Evolutionary conservation across 2,113 vertebrate genomes (phyloP), one percentile per base, ranked within the genome.

Genomic region (Suricata suricatta): DNA sequence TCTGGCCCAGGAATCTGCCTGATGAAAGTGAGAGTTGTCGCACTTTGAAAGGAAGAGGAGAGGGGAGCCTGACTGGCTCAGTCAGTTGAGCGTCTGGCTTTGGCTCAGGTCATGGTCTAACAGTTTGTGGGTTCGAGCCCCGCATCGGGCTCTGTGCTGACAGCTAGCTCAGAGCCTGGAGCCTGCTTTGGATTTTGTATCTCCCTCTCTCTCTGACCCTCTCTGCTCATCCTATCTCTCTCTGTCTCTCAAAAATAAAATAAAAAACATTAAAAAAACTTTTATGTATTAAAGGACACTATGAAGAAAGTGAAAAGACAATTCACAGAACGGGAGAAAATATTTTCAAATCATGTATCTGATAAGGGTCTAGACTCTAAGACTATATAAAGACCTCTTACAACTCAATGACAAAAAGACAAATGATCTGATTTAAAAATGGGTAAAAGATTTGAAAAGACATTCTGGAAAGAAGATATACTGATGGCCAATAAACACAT

Each of bases 21-120:
- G 76, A 90, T 77, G 76, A 96, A 96, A 93, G 80, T 76, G 72
- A 95, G 86, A 93, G 90, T 52, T 90, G 82, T 95, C 93, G 38
- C 19, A 66, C 33, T 71, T 92, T 90, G 50, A 94, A 88, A 85
- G 35, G 14, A 90, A 85, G 69, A 88, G 38, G 57, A 66, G 91
- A 69, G 57, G 57, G 57, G 57, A 7, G 9, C 57, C 57, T 60
- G 57, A 21, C 2, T 60, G 57, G 57, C 57, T 60, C 57, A 60
- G 57, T 60, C 57, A 60, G 8, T 9, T 60, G 23, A 60, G 21
- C 8, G 21, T 23, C 21, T 21, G 23, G 9, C 57, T 60, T 60
- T 21, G 23, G 57, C 21, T 60, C 21, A 60, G 21, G 57, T 60
- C 21, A 60, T 10, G 57, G 23, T 60, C 52, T 54, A 3, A 4